Conservation (phyloP, 2,797 vertebrate genomes). For the Premnoplex brunnescens region DNA sequence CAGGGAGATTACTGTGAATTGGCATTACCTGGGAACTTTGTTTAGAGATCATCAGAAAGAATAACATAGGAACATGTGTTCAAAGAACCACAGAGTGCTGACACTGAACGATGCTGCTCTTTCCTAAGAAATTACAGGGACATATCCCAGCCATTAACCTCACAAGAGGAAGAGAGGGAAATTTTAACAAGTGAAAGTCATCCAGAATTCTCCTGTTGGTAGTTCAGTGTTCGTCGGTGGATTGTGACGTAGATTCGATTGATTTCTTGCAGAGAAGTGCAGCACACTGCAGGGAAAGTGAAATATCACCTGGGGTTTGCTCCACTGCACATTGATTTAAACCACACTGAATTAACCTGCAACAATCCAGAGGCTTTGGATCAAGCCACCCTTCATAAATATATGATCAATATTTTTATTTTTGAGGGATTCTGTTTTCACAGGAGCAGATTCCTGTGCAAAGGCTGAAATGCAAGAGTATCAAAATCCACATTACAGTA, state of each 20-base stretch:
- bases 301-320: conserved; percentile 20
- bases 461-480: neutral
- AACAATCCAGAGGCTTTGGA: neutral
- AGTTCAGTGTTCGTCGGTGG: neutral
- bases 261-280: conserved; percentile 14
- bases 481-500: neutral
- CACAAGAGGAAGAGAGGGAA: neutral
- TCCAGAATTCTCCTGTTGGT: neutral
- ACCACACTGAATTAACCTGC: neutral
- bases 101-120: neutral
- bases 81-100: neutral
- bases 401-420: neutral
- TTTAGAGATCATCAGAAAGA: neutral
- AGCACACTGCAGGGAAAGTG: neutral
- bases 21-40: neutral
- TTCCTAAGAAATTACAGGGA: neutral
- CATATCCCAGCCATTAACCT: neutral
- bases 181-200: neutral
- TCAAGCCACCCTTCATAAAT: neutral
- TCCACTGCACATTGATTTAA: neutral
- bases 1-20: neutral
- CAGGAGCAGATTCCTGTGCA: neutral
- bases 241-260: neutral
- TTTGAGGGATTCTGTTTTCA: neutral
- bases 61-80: neutral